Conservation (phyloP, 2,888 invertebrate genomes). For the Pilophorus perplexus region DNA sequence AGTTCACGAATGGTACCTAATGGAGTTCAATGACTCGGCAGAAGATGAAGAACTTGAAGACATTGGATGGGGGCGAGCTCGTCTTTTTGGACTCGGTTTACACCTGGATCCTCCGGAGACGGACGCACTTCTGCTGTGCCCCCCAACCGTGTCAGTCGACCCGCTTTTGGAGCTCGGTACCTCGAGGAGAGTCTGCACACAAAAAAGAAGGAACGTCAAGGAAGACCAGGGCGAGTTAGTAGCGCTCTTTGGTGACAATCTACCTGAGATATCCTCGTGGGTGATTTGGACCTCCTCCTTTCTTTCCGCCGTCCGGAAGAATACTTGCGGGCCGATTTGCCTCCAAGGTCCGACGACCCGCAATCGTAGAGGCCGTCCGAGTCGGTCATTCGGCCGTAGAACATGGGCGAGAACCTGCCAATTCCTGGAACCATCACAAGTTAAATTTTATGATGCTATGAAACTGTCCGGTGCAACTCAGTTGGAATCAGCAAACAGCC, state of each 20-base stretch:
- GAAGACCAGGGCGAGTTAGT: no score
- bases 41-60: slow-evolving; percentile 59
- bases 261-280: slow-evolving; percentile 52
- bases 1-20: slow-evolving; percentile 53
- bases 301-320: slow-evolving; percentile 63
- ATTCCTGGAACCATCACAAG: slow-evolving; percentile 52
- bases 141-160: slow-evolving; percentile 1
- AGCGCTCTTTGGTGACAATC: not conserved
- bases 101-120: not conserved
- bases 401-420: slow-evolving; percentile 68
- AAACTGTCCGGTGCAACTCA: no score
- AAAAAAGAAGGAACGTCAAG: not conserved
- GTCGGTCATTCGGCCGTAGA: slow-evolving; percentile 70
- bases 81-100: slow-evolving; percentile 61
- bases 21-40: slow-evolving; percentile 60
- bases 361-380: slow-evolving; percentile 78
- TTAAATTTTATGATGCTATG: no score
- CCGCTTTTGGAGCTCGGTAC: slow-evolving; percentile 53
- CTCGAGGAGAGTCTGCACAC: slow-evolving; percentile 57
- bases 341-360: slow-evolving; percentile 68
- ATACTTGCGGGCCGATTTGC: slow-evolving; percentile 53
- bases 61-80: slow-evolving; percentile 57
- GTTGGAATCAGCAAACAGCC: no score
- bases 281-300: slow-evolving; percentile 57
- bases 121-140: not conserved